Evolutionary conservation across 2,797 vertebrate genomes (phyloP), one percentile per base, ranked within the genome.

Genomic region (Mico argentatus): DNA sequence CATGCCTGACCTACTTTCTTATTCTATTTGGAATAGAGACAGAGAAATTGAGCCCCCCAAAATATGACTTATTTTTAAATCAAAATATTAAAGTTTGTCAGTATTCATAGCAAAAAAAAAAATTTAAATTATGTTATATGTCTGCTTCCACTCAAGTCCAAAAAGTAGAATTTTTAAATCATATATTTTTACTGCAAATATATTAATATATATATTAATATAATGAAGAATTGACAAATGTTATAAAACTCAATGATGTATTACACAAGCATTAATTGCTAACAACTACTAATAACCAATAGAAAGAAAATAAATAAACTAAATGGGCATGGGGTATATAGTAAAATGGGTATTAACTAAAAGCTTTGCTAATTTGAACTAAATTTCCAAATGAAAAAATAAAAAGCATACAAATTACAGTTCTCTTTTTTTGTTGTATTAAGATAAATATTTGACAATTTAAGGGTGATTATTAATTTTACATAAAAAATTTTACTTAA

Each of bases 231-330:
- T 33, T 75, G n/a, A 67, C 70, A 92, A 93, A 61, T 76, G 72
- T 10, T 70, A 91, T 30, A 64, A 72, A 79, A 73, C 19, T 88
- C 82, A 83, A 73, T 70, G 24, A 90, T 48, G 17, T 89, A 94
- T 41, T 77, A 44, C 36, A 94, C 2, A 92, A 26, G 13, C 80
- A 83, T 87, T 77, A 93, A 83, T 84, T 89, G 90, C 85, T 91
- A 90, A 55, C 27, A 87, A 89, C 26, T 87, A 50, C 46, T 76
- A 93, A 67, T 61, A 89, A 67, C 12, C 24, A 93, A 81, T 7
- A 79, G 11, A 92, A 94, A 96, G 52, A 70, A 13, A 76, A 88
- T 87, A 79, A 96, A 83, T 87, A 85, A 91, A 91, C 59, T 91
- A 59, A 85, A 93, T 30, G 48, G 55, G 15, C 15, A 19, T 76